These are phyloP conservation scores for Pediacus dermestoides DNA, from an alignment of 2,888 invertebrate species.

Conservation along the genomic window DNA sequence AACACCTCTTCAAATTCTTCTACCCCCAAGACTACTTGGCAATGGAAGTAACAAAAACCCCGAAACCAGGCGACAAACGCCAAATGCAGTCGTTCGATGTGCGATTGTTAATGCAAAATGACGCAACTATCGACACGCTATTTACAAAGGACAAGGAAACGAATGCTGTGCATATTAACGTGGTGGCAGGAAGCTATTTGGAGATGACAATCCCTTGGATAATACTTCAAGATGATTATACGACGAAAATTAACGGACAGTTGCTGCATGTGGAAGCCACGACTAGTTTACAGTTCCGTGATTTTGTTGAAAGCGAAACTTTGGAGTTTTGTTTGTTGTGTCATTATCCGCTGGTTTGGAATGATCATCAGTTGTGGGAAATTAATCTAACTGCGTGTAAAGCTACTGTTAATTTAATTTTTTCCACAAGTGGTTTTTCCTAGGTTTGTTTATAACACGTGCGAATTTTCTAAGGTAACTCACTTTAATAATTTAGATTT, in stretches of 20 bases:
- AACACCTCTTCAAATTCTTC: slow-evolving; percentile 92
- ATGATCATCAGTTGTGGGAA: slow-evolving; percentile 94
- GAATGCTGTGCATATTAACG: slow-evolving; percentile 93
- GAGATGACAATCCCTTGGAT: slow-evolving; percentile 92
- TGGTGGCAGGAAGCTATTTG: slow-evolving; percentile 92
- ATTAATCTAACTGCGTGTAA: slow-evolving; percentile 90
- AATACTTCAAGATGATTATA: slow-evolving; percentile 72
- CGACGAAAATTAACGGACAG: slow-evolving; percentile 89
- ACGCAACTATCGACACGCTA: slow-evolving; percentile 92
- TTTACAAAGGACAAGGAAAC: slow-evolving; percentile 95
- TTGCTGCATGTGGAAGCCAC: slow-evolving; percentile 92
- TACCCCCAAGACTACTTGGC: slow-evolving; percentile 85
- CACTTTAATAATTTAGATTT: slow-evolving; percentile 66
- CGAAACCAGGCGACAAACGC: slow-evolving; percentile 82
- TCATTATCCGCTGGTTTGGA: slow-evolving; percentile 92
- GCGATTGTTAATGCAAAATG: slow-evolving; percentile 82
- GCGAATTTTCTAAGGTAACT: background rate
- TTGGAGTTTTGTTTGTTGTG: slow-evolving; percentile 85
- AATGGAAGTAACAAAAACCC: slow-evolving; percentile 73
- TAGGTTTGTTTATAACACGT: slow-evolving; percentile 61
- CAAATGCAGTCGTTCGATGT: slow-evolving; percentile 91
- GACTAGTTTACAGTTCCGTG: slow-evolving; percentile 89
- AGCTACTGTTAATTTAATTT: slow-evolving; percentile 87
- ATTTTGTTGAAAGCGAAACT: slow-evolving; percentile 91
- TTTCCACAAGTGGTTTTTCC: slow-evolving; percentile 94